Evolutionary conservation across 2,797 vertebrate genomes (phyloP).

Genomic region (Enteromius argenteus): DNA sequence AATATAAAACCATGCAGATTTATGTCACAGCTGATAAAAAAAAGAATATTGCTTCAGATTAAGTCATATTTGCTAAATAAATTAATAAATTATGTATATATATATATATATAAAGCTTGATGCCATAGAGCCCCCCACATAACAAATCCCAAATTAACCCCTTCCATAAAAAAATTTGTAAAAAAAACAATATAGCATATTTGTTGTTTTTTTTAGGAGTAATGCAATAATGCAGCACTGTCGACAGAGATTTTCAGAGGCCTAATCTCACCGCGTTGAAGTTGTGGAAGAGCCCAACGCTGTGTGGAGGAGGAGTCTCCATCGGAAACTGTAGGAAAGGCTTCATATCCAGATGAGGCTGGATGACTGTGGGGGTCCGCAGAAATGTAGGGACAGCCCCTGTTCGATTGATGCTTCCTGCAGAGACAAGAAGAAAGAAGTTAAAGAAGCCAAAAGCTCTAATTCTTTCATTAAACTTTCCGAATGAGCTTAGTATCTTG

Average conservation of each 20-base stretch:
- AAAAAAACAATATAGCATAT: not conserved
- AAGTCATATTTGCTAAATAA: no score
- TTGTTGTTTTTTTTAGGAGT: not conserved
- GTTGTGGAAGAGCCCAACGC: slow-evolving; percentile 88
- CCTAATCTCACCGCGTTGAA: slow-evolving; percentile 84
- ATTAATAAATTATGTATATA: no score
- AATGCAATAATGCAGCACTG: not conserved
- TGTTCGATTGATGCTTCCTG: slow-evolving; percentile 90
- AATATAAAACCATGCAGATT: no score
- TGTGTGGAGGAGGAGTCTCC: slow-evolving; percentile 84
- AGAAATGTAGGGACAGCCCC: slow-evolving; percentile 86
- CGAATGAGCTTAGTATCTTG: not conserved
- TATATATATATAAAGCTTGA: no score
- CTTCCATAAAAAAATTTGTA: not conserved
- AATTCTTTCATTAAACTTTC: slow-evolving; percentile 7
- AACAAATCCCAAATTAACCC: no score
- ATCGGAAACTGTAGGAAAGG: slow-evolving; percentile 89
- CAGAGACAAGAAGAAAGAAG: slow-evolving; percentile 30
- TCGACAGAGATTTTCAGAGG: not conserved
- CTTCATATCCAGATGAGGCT: slow-evolving; percentile 91
- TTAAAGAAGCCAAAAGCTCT: slow-evolving; percentile 8
- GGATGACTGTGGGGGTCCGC: slow-evolving; percentile 85
- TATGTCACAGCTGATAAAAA: no score
- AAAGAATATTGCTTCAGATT: no score
- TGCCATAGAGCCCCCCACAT: no score